Evolutionary conservation across 2,797 vertebrate species (phyloP).

Genomic region (Syndactyla subalaris): DNA sequence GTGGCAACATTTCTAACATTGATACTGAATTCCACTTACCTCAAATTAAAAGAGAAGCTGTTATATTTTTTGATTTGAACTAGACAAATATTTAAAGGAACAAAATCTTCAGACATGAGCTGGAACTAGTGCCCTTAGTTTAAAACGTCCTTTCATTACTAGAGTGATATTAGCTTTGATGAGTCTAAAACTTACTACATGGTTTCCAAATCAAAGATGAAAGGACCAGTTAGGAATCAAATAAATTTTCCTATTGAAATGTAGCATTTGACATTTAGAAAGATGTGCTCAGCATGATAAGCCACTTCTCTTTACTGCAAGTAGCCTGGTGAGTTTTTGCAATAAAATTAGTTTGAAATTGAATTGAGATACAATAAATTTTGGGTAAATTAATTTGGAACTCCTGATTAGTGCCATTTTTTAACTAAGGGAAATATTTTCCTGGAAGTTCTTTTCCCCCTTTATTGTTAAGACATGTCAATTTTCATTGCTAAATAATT

Average conservation of each 20-base stretch:
- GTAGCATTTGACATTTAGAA: constrained; percentile 62
- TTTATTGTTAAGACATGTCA: constrained; percentile 73
- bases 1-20: not conserved
- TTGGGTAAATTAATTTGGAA: constrained; percentile 57
- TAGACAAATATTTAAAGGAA: constrained; percentile 32
- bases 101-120: not conserved
- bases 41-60: not conserved
- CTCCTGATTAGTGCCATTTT: constrained; percentile 26
- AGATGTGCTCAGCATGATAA: constrained; percentile 54
- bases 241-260: constrained; percentile 67
- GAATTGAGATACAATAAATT: constrained; percentile 51
- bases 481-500: constrained; percentile 84
- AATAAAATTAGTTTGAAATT: constrained; percentile 25
- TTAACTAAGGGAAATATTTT: constrained; percentile 47
- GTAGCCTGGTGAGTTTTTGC: constrained; percentile 42
- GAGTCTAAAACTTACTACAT: constrained; percentile 66
- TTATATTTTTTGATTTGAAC: constrained; percentile 19
- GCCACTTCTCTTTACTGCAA: constrained; percentile 12
- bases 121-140: constrained; percentile 47
- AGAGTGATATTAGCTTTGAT: constrained; percentile 66
- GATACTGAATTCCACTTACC: not conserved
- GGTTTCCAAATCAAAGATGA: constrained; percentile 72
- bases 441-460: not conserved
- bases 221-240: constrained; percentile 65
- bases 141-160: constrained; percentile 54